Evolutionary conservation across 2,113 vertebrate genomes (phyloP).

Genomic region (Aviceda subcristata): DNA sequence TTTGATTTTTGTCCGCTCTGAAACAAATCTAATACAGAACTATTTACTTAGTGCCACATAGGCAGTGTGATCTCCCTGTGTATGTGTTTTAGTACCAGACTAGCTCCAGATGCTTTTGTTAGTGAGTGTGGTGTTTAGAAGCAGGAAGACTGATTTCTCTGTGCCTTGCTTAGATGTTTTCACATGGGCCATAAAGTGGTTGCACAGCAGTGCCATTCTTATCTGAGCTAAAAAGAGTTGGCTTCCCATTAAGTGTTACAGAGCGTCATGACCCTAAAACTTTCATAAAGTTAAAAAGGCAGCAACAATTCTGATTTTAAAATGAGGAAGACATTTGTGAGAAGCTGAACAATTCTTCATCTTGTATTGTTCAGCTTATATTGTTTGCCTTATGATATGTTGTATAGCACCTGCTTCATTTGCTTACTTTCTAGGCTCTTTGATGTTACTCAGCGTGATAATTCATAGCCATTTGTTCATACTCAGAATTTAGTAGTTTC

Average conservation of each 20-base stretch:
- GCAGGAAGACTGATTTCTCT: background rate
- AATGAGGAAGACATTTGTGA: background rate
- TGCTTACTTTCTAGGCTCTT: background rate
- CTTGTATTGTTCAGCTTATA: background rate
- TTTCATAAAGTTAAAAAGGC: background rate
- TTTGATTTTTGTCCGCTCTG: background rate
- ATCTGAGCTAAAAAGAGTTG: background rate
- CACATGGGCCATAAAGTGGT: background rate
- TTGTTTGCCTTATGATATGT: background rate
- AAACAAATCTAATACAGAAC: background rate
- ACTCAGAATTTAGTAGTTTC: background rate
- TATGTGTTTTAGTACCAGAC: background rate
- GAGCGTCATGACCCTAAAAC: background rate
- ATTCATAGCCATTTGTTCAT: background rate
- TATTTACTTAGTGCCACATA: background rate
- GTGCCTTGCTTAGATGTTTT: constrained; percentile 2
- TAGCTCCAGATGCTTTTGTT: constrained; percentile 47
- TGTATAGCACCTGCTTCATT: background rate
- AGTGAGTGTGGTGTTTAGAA: constrained; percentile 5
- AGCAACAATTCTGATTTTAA: background rate
- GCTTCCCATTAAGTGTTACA: background rate
- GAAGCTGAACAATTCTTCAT: background rate
- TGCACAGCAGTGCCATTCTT: constrained; percentile 3
- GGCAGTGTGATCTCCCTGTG: background rate
- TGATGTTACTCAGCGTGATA: background rate